Percentiles rank a stretch among this genome's conserved stretches.
Conservation (phyloP, 92 coral and sea anemone species). For the Montipora capitata region DNA sequence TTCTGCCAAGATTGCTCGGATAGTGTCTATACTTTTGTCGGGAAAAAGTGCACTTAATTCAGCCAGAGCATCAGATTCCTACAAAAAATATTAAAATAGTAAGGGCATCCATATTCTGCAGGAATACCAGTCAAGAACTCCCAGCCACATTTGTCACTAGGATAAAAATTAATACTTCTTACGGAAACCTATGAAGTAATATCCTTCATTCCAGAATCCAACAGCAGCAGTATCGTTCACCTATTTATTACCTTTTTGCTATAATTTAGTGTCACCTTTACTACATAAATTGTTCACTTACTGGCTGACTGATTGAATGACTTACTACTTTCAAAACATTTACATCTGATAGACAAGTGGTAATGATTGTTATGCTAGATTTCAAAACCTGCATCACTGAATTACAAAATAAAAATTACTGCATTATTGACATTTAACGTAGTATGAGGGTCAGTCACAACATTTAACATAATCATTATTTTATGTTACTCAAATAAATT, state of each 20-base stretch:
- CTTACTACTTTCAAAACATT: conserved; percentile 23
- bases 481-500: conserved; percentile 12
- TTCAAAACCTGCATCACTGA: conserved; percentile 19
- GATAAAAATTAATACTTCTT: conserved; percentile 28
- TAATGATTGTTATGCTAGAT: conserved; percentile 23
- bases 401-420: conserved; percentile 7
- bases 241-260: conserved; percentile 18
- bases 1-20: conserved; percentile 27
- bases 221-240: conserved; percentile 14
- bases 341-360: conserved; percentile 29
- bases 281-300: conserved; percentile 17
- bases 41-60: conserved; percentile 57
- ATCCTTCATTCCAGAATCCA: conserved; percentile 13
- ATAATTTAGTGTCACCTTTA: conserved; percentile 24
- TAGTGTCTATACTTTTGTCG: conserved; percentile 36
- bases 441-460: conserved; percentile 3
- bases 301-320: conserved; percentile 22
- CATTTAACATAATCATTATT: conserved; percentile 17
- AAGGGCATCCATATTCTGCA: conserved; percentile 16
- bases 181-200: conserved; percentile 1
- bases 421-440: conserved; percentile 16
- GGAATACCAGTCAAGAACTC: conserved; percentile 5
- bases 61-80: conserved; percentile 38
- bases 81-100: conserved; percentile 19
- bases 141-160: conserved; percentile 28